phyloP scores from a whole-genome alignment of 2,888 invertebrate species.

The Patella ulyssiponensis region DNA sequence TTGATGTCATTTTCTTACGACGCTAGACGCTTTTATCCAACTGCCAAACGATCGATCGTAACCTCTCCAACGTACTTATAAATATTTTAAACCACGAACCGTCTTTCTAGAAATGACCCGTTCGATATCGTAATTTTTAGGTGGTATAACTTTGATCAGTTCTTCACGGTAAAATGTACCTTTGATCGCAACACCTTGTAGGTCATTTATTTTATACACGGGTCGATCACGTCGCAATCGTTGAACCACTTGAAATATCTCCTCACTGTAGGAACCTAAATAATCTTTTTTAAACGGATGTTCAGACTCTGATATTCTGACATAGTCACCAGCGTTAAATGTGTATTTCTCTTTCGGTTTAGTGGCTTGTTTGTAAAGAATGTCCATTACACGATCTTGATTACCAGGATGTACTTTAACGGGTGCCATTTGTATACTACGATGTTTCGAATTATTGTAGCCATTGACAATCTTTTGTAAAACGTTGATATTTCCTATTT shows the following conservation, averaged over 20 bases:
- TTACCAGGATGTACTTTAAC: constrained; percentile 32
- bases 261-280: not conserved
- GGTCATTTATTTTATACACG: not conserved
- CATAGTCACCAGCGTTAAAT: not conserved
- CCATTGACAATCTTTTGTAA: constrained; percentile 26
- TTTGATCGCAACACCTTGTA: not conserved
- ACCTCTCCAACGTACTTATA: not conserved
- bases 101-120: not conserved
- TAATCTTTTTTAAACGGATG: not conserved
- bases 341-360: not conserved
- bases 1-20: not conserved
- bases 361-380: not conserved
- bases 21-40: not conserved
- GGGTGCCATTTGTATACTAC: constrained; percentile 32
- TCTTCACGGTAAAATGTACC: not conserved
- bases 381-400: not conserved
- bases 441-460: constrained; percentile 35
- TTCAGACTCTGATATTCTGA: not conserved
- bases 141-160: not conserved
- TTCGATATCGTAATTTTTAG: not conserved
- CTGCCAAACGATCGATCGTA: not conserved
- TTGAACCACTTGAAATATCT: not conserved
- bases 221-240: not conserved
- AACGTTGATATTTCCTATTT: constrained; percentile 22
- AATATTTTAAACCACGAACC: not conserved